Evolutionary conservation across 2,888 invertebrate species (phyloP), one percentile per base, ranked within the genome.

Genomic region (Phyllotreta striolata): DNA sequence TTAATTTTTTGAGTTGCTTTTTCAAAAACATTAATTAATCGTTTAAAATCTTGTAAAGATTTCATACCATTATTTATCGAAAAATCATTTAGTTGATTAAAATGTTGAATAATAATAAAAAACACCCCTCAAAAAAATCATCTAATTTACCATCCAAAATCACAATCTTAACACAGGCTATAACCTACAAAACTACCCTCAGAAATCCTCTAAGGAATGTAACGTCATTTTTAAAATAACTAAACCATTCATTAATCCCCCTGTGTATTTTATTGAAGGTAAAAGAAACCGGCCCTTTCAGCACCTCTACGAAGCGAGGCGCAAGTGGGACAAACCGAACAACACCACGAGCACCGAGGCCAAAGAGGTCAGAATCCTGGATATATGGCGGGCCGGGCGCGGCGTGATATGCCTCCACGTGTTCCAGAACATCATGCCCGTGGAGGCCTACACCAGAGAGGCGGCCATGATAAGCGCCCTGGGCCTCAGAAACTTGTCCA

Each of bases 391-490:
- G 0, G 85, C 86, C 69, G 89, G 89, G 59, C 83, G 86, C 9
- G 98, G 98, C 0, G 96, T 98, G 0, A 88, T 98, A 0, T 95
- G 96, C 62, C 83, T 98, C 0, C 94, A 95, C 74, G 87, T 96
- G 47, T 98, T 95, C 79, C 95, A 95, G 74, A 95, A 96, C 79
- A 89, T 92, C 0, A 90, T 94, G 54, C 91, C 95, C 0, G 92
- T 90, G 0, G 98, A 98, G 80, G 98, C 98, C 0, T 94, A 91
- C 72, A 95, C 96, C 0, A 84, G 97, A 67, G 98, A 98, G 81
- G 97, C 97, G 0, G 89, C 93, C 7, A 96, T 98, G 87, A 96
- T 98, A 10, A 93, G 94, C 73, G 93, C 95, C 0, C 79, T 98
- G 6, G 91, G 92, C 0, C 73, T 93, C 3, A 80, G 85, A 0